Percentiles rank a stretch among this genome's conserved stretches.
Evolutionary conservation across 53 echinoderm and acorn worm species (phyloP).

Genomic region (Glandiceps talaboti): DNA sequence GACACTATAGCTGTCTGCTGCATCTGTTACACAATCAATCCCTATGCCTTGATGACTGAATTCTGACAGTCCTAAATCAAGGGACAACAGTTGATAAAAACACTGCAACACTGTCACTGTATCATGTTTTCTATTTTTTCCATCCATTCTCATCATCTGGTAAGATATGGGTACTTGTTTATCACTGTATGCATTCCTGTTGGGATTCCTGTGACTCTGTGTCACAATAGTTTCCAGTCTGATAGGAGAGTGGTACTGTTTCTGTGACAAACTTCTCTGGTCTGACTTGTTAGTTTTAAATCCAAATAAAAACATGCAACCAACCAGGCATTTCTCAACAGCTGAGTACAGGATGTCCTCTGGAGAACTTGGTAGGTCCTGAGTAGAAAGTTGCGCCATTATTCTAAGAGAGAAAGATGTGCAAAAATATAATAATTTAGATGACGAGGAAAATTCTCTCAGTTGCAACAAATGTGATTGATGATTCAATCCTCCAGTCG

Average conservation of each 20-base stretch:
- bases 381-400: background rate
- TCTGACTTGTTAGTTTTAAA: background rate
- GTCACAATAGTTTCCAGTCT: background rate
- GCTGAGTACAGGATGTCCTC: background rate
- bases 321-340: background rate
- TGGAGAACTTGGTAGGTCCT: background rate
- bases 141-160: background rate
- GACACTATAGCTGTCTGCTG: background rate
- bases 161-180: background rate
- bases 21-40: background rate
- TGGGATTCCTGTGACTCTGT: background rate
- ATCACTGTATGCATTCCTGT: background rate
- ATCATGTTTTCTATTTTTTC: background rate
- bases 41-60: background rate
- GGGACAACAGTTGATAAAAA: background rate
- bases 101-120: background rate
- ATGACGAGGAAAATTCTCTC: too few species aligned
- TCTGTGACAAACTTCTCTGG: background rate
- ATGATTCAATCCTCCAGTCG: too few species aligned
- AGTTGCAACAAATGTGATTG: too few species aligned
- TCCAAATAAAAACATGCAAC: background rate
- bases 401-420: background rate
- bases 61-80: background rate
- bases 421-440: too few species aligned
- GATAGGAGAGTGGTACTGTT: background rate